phyloP scores from a whole-genome alignment of 2,113 vertebrate species.

The Labrus mixtus region DNA sequence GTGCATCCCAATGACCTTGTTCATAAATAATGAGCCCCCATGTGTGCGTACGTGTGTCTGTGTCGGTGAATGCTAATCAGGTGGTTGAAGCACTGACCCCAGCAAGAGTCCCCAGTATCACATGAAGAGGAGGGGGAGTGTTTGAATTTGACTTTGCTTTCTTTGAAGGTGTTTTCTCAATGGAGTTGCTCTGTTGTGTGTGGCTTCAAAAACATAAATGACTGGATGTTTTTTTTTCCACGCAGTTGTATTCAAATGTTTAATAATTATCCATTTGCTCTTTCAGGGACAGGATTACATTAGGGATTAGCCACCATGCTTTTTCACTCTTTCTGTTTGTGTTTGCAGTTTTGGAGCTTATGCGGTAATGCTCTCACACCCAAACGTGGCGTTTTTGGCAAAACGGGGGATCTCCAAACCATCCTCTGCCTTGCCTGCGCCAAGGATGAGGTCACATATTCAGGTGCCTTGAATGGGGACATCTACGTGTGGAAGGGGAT shows the following conservation, averaged over 20 bases:
- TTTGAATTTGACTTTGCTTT: constrained; percentile 58
- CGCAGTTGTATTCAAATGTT: constrained; percentile 44
- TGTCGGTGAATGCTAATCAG: constrained; percentile 78
- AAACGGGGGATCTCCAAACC: constrained; percentile 97
- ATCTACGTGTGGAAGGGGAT: constrained; percentile 98
- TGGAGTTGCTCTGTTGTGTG: neutral
- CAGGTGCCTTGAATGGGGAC: constrained; percentile 96
- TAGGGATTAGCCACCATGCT: constrained; percentile 61
- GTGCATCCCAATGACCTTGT: constrained; percentile 80
- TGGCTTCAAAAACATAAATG: constrained; percentile 22
- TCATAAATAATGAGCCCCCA: constrained; percentile 70
- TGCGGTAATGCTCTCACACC: constrained; percentile 97
- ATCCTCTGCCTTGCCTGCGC: constrained; percentile 98
- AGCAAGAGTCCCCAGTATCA: constrained; percentile 39
- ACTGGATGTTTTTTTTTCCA: constrained; percentile 31
- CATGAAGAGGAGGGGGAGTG: constrained; percentile 5
- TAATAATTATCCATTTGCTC: constrained; percentile 60
- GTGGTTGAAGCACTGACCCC: constrained; percentile 59
- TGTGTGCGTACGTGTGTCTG: constrained; percentile 23
- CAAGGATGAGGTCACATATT: constrained; percentile 96
- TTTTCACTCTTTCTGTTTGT: constrained; percentile 62
- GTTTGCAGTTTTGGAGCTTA: constrained; percentile 96
- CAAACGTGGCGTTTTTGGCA: constrained; percentile 97
- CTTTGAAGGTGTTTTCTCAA: constrained; percentile 35
- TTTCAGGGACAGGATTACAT: constrained; percentile 65